Evolutionary conservation across 2,888 invertebrate genomes (phyloP), one percentile per base, ranked within the genome.

Genomic region (Scotopteryx bipunctaria): DNA sequence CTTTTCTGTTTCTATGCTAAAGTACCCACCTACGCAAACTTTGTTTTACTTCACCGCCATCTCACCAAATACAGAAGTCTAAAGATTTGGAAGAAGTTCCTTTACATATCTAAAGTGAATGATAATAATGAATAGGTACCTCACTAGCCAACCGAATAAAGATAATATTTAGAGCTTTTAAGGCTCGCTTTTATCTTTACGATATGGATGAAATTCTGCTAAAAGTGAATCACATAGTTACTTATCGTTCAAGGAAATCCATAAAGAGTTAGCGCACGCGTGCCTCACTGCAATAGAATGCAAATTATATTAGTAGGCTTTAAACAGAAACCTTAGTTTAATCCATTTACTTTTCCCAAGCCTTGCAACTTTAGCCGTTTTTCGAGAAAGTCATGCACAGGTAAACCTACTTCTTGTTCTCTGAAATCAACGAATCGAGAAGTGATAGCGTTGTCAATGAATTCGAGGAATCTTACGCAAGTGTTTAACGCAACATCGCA

Each of bases 381-480:
- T 32, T 15, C 15, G 35, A 35, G 35, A 19, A 35, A 17, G 14
- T 32, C 17, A 25, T 16, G 29, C 41, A 5, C 16, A 35, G 14
- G 33, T 23, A 43, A 35, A 27, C 17, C 35, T 44, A 27, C 43
- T 5, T 44, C 27, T 16, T 25, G 27, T 15, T 43, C 23, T 15
- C 13, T 27, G 51, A 54, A 40, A 56, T 54, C 54, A 37, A 38
- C 27, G 38, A 47, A 47, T 40, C 42, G 40, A 49, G 51, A 56
- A 56, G 42, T 52, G 54, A 45, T 33, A 38, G 44, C 41, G 31
- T 14, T 31, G 29, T 14, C 11, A 47, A 21, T 11, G 21, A 33
- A 31, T 62, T 62, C 59, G 43, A 42, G 44, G 61, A 57, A 62
- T 17, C 31, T 25, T 41, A 47, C 31, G 40, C 47, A 38, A 25